Evolutionary conservation across 2,113 vertebrate genomes (phyloP).

Genomic region (Falco punctatus): DNA sequence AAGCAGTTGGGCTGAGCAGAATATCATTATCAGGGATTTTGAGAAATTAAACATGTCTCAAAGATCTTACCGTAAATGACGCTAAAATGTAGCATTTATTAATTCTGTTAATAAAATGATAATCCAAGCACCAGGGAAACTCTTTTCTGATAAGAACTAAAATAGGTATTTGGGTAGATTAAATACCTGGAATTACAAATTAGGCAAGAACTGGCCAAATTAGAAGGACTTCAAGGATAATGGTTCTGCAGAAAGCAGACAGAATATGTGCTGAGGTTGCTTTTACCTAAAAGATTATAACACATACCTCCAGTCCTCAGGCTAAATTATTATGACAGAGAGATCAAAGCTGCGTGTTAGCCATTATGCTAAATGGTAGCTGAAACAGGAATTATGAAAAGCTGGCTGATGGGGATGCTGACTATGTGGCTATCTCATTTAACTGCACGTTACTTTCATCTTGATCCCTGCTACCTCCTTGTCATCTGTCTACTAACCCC

Average conservation of each 20-base stretch:
- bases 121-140: not conserved
- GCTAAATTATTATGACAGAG: not conserved
- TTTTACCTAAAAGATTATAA: constrained; percentile 15
- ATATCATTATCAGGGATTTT: constrained; percentile 10
- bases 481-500: not conserved
- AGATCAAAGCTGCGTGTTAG: constrained; percentile 30
- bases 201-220: not conserved
- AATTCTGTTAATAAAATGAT: constrained; percentile 13
- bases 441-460: not conserved
- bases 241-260: not conserved
- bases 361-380: not conserved
- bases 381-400: constrained; percentile 17
- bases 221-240: not conserved
- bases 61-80: not conserved
- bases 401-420: not conserved
- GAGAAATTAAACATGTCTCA: not conserved
- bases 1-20: not conserved
- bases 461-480: not conserved
- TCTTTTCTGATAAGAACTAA: not conserved
- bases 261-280: not conserved
- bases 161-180: not conserved
- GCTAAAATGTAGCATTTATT: not conserved
- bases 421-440: not conserved
- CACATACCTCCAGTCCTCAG: not conserved
- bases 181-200: constrained; percentile 4